A percentile compares a stretch with the other conserved stretches of the same genome.
Evolutionary conservation across 2,888 invertebrate species (phyloP).

Genomic region (Diadromus collaris): DNA sequence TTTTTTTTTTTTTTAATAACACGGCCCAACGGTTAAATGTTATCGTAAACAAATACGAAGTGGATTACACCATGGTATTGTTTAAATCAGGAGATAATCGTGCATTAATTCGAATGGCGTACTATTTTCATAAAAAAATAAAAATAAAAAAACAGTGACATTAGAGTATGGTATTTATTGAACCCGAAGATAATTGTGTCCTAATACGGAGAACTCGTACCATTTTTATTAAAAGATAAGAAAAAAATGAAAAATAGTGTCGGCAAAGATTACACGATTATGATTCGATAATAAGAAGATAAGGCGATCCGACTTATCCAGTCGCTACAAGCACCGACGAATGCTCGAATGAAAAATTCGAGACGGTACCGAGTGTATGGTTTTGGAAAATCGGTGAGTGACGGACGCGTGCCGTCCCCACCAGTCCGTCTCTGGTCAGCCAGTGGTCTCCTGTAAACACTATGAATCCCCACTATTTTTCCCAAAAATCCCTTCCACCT

Average conservation of each 20-base stretch:
- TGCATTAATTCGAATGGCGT: background rate
- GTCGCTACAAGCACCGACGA: background rate
- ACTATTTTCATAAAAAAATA: background rate
- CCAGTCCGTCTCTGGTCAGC: constrained; percentile 47
- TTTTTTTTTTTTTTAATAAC: constrained; percentile 6
- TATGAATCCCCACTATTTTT: constrained; percentile 61
- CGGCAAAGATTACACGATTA: no score
- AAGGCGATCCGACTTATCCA: background rate
- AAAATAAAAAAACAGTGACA: no score
- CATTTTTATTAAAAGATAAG: no score
- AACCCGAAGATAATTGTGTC: no score
- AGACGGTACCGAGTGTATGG: background rate
- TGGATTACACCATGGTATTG: background rate
- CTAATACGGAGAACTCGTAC: no score
- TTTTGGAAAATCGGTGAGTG: constrained; percentile 55
- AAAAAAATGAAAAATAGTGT: no score
- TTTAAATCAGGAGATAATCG: constrained; percentile 10
- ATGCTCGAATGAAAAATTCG: background rate
- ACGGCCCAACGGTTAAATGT: no score
- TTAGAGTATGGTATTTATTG: no score
- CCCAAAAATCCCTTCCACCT: constrained; percentile 66
- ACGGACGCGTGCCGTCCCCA: constrained; percentile 67
- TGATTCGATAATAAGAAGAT: no score
- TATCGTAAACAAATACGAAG: background rate
- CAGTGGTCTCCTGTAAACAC: constrained; percentile 56